Percentiles rank a stretch among this genome's conserved stretches.
Conservation (phyloP, 1,140 invertebrate species). For the Drosophila tristis region DNA sequence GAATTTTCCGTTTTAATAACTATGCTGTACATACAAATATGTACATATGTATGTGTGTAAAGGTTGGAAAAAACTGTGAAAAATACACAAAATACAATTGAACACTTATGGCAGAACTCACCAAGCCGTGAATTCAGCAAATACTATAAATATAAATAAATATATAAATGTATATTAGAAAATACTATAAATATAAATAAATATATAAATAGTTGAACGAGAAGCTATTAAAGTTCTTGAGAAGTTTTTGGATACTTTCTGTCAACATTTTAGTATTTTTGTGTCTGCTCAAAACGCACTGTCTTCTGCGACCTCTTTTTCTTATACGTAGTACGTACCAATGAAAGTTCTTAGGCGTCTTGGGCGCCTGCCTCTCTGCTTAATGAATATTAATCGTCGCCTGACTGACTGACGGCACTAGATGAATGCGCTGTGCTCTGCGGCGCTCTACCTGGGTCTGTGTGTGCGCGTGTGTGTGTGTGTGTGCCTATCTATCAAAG, state of each 20-base stretch:
- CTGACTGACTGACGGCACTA: conserved; percentile 46
- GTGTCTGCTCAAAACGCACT: too few species aligned
- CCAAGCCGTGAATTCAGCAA: too few species aligned
- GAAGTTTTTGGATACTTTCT: not conserved
- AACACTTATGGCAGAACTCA: too few species aligned
- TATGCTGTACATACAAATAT: conserved; percentile 10
- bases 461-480: conserved; percentile 4
- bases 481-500: conserved; percentile 66
- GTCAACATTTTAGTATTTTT: too few species aligned
- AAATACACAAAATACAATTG: too few species aligned
- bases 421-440: conserved; percentile 27
- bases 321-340: not conserved
- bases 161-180: too few species aligned
- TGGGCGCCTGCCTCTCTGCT: not conserved
- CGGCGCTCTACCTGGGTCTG: conserved; percentile 21
- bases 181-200: too few species aligned
- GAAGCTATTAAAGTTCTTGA: not conserved
- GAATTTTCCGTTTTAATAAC: conserved; percentile 46
- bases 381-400: conserved; percentile 63
- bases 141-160: too few species aligned
- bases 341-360: not conserved
- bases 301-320: too few species aligned
- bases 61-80: too few species aligned
- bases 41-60: too few species aligned
- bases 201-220: too few species aligned